Base-by-base conservation (phyloP, 2,113 vertebrate genomes). In the Opisthocomus hoazin region DNA sequence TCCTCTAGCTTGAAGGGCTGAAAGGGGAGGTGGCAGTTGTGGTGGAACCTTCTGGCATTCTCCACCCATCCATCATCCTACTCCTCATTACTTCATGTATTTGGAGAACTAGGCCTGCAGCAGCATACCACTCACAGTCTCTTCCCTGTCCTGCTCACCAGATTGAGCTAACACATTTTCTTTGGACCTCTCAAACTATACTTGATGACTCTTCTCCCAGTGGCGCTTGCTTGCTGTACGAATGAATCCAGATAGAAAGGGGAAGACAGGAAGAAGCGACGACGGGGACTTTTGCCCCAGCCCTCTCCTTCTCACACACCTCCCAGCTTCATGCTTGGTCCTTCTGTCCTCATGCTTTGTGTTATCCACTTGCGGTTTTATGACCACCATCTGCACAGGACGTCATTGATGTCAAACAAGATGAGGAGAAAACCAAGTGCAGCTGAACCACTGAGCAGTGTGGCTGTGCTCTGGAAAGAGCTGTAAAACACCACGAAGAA, bases 151-250 rank as follows among this genome's bases (percentile, higher is more conserved):
- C 51, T 65, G 53, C 34, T 51, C 69, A 18, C 36, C 81, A 92
- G 29, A 78, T 21, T 39, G 34, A 81, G 36, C 56, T 66, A 41
- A 64, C 32, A 7, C 10, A 3, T 66, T 34, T 63, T 45, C 65
- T 68, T 27, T 13, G 22, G 39, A 32, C 9, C 13, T 75, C 39
- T 41, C 50, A 27, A 68, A 58, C 58, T 43, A 37, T 30, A 60
- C 14, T 36, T 1, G 0, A 15, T 0, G 1, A 46, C 61, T 43
- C 17, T 39, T 56, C 10, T n/a, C 51, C 9, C 6, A 1, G 22
- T 4, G 12, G 16, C 0, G 0, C 15, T 70, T 1, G 0, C 26
- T 37, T 48, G 13, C n/a, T 73, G 11, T 37, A 65, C 43, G 23
- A 27, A 3, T 48, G 30, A 79, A 56, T 54, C 69, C 50, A 71